Base-by-base conservation (phyloP, 2,888 invertebrate species). In the Salpingus planirostris region DNA sequence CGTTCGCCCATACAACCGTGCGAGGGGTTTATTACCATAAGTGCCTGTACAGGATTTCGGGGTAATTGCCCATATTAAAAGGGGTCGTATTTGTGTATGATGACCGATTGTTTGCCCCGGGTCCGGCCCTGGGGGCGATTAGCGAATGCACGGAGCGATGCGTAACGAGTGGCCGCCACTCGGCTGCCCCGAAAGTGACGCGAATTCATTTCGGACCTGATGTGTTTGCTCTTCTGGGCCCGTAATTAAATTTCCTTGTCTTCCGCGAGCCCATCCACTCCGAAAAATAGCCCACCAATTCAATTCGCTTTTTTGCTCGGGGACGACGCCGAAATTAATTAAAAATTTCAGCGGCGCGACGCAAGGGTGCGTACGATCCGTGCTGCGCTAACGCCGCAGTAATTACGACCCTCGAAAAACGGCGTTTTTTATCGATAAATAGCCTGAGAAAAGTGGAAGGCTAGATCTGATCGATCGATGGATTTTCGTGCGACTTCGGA, bases 1-100 rank as follows among this genome's bases (percentile, higher is more conserved):
- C n/a, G n/a, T n/a, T n/a, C n/a, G n/a, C n/a, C n/a, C n/a, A n/a
- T n/a, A n/a, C n/a, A n/a, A n/a, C n/a, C n/a, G n/a, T n/a, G n/a
- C n/a, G n/a, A n/a, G n/a, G 23, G 11, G 4, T 23, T 23, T 5
- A 27, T 14, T 27, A n/a, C 14, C 27, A 27, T 27, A 27, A 27
- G 8, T 14, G 15, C 27, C 11, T 24, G 4, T 10, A n/a, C 6
- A 18, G 18, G 46, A 46, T 50, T 49, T 50, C 46, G 47, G 40
- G 43, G 41, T 47, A 50, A 49, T 54, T 52, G 45, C 49, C 42
- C 29, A 39, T 41, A n/a, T n/a, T n/a, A n/a, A 43, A 42, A 42
- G 44, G 42, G 48, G 41, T 46, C 39, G 39, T n/a, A n/a, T n/a
- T n/a, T n/a, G 41, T 36, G 43, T 40, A 38, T 43, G 35, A 46